Evolutionary conservation across 2,797 vertebrate species (phyloP).

Genomic region (Cuniculus paca): DNA sequence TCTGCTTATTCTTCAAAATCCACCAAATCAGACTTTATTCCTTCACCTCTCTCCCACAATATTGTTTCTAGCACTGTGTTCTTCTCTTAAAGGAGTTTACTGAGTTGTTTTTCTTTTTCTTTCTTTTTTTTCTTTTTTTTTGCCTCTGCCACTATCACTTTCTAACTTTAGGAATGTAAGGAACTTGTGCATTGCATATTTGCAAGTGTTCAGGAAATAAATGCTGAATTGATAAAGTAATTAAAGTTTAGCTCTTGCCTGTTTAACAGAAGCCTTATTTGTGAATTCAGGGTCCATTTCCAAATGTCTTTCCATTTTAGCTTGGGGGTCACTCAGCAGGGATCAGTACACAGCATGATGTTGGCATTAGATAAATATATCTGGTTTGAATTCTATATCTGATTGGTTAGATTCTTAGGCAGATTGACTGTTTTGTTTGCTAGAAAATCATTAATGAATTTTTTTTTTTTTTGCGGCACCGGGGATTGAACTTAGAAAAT

Average conservation of each 20-base stretch:
- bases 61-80: background rate
- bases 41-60: background rate
- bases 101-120: constrained; percentile 29
- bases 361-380: constrained; percentile 39
- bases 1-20: background rate
- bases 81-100: background rate
- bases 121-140: too few relatives aligned
- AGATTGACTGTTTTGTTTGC: constrained; percentile 10
- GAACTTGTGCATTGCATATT: constrained; percentile 49
- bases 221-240: constrained; percentile 68
- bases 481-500: too few relatives aligned
- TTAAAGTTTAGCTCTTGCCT: constrained; percentile 62
- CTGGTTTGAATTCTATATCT: constrained; percentile 41
- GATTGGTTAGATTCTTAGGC: constrained; percentile 40
- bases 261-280: constrained; percentile 51
- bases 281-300: constrained; percentile 60
- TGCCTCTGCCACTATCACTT: background rate
- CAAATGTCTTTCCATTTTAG: constrained; percentile 51
- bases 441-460: constrained; percentile 37
- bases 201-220: constrained; percentile 63
- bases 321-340: constrained; percentile 56
- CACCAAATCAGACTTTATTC: background rate
- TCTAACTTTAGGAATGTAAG: constrained; percentile 29
- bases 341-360: background rate
- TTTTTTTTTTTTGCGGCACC: too few relatives aligned